Evolutionary conservation across 2,888 invertebrate species (phyloP).

Genomic region (Orthonychiurus folsomi): DNA sequence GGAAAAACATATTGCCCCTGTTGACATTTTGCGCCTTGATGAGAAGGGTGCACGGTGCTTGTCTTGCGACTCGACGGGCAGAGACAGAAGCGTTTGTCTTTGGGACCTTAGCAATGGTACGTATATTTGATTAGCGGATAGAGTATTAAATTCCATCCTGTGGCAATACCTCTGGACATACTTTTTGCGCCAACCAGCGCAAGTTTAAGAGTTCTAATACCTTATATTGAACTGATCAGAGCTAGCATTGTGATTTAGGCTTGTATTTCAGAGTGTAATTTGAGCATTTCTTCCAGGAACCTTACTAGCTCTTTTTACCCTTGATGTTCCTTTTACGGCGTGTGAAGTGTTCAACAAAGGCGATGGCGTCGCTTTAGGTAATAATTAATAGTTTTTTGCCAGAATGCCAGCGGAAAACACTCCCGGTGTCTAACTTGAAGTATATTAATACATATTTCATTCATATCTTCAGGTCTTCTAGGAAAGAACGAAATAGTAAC

Average conservation of each 20-base stretch:
- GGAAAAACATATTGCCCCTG: conserved; percentile 68
- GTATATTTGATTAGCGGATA: no score
- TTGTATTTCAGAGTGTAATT: no score
- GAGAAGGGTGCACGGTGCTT: conserved; percentile 62
- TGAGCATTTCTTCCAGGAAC: conserved; percentile 53
- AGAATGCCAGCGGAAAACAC: not conserved
- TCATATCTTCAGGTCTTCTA: conserved; percentile 27
- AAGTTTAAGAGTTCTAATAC: no score
- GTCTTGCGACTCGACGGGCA: conserved; percentile 62
- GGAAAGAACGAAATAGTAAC: conserved; percentile 29
- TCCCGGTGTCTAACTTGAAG: not conserved
- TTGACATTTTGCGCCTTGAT: conserved; percentile 63
- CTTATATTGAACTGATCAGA: no score
- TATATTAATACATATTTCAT: not conserved
- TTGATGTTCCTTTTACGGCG: conserved; percentile 61
- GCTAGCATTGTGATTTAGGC: no score
- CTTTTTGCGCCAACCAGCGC: no score
- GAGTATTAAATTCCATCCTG: no score
- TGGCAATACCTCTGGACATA: no score
- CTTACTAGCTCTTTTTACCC: conserved; percentile 68
- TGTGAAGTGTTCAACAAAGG: conserved; percentile 70
- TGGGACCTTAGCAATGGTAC: conserved; percentile 69
- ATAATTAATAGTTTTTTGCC: conserved; percentile 2
- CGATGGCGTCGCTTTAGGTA: conserved; percentile 52
- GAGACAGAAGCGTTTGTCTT: conserved; percentile 65